Base-by-base conservation (phyloP, 2,113 vertebrate genomes). In the Brachyhypopomus occidentalis region DNA sequence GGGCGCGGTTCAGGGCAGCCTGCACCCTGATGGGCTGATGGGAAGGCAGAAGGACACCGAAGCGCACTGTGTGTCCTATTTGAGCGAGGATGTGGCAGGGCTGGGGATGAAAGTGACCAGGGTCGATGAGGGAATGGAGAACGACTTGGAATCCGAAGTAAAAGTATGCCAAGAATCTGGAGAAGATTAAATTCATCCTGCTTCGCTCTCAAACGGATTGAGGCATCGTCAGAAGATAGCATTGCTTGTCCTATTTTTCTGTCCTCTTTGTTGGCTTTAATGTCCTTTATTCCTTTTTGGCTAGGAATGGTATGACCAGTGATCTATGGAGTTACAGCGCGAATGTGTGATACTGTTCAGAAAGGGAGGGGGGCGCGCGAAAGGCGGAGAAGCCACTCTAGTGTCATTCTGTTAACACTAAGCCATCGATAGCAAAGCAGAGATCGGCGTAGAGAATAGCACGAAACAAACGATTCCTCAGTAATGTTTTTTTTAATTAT, bases 31-130 rank as follows among this genome's bases (percentile, higher is more conserved):
- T 85, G 59, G 88, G 83, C 66, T 89, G 84, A 71, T 87, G 84
- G 85, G 88, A 87, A 80, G 95, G 95, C 85, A 95, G 85, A 20
- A 96, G 93, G 82, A 88, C 94, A 67, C 92, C 94, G 84, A 96
- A 90, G 88, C 94, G 94, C 90, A 95, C 90, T 0, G 94, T 89
- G 90, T 92, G 92, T 86, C 94, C 94, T 78, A 91, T 88, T 84
- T 89, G 92, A 56, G 89, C 90, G 83, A 91, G 91, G 79, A 92
- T 89, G 83, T 90, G 93, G 85, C 95, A 96, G 12, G 95, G 95
- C 87, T 94, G 90, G 64, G 94, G 94, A 84, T 94, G 94, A 4
- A 87, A 90, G 82, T 86, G 87, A 69, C 86, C 87, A 3, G 88
- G 90, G 38, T 80, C 76, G 25, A 93, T 84, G 76, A 90, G 73